Percentiles rank a stretch among this genome's conserved stretches.
These are phyloP conservation scores for Pseudococcus viburni DNA, from an alignment of 2,888 invertebrate species.

Conservation along the genomic window DNA sequence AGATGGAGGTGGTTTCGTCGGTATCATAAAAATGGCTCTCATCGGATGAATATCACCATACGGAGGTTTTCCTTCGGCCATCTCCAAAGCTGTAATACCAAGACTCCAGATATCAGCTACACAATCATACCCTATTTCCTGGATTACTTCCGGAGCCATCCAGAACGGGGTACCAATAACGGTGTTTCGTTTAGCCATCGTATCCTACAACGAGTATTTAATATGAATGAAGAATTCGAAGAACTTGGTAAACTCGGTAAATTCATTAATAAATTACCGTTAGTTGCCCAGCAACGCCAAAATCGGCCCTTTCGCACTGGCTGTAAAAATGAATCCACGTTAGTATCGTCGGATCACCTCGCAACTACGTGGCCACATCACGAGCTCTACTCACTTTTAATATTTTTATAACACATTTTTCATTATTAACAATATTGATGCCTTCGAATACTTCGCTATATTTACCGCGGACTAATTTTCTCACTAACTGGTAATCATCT, in stretches of 20 bases:
- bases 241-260: neutral
- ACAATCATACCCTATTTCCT: conserved; percentile 99
- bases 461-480: conserved; percentile 98
- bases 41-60: conserved; percentile 97
- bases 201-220: conserved; percentile 78
- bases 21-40: conserved; percentile 99
- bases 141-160: conserved; percentile 99
- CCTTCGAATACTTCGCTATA: conserved; percentile 99
- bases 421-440: conserved; percentile 97
- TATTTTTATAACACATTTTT: conserved; percentile 99
- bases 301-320: conserved; percentile 99
- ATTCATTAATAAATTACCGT: conserved; percentile 79
- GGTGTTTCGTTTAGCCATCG: conserved; percentile 97
- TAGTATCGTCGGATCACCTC: neutral
- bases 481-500: conserved; percentile 98
- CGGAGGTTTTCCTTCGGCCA: conserved; percentile 97
- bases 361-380: neutral
- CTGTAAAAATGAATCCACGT: conserved; percentile 73
- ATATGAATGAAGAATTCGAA: neutral
- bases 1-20: conserved; percentile 98
- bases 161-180: conserved; percentile 96
- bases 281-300: conserved; percentile 99
- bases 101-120: conserved; percentile 99
- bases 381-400: conserved; percentile 78
- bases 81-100: conserved; percentile 97